These are phyloP conservation scores for Pocillopora verrucosa DNA, from an alignment of 64 coral and sea anemone genomes.

Conservation along the genomic window DNA sequence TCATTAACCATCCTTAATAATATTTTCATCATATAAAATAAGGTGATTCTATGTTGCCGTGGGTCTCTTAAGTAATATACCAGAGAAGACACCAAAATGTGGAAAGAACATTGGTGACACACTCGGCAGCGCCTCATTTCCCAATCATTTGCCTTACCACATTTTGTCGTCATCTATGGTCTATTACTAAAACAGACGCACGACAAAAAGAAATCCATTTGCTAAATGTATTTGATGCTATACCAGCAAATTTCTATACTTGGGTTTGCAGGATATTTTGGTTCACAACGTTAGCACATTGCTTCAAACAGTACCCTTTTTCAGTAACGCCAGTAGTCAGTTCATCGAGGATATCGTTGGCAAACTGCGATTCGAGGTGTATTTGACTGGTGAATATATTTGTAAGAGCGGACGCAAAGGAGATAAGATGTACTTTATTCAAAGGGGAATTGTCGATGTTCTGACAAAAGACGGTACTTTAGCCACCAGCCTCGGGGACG, in stretches of 20 bases:
- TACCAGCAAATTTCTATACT: neutral
- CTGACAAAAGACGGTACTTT: slow-evolving; percentile 78
- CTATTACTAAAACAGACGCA: no score
- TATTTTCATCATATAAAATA: no score
- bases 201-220: no score
- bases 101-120: no score
- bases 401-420: slow-evolving; percentile 77
- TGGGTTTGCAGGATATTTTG: slow-evolving; percentile 71
- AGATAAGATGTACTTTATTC: slow-evolving; percentile 97
- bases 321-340: slow-evolving; percentile 49
- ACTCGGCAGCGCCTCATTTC: no score
- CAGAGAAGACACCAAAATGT: no score
- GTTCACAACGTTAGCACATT: slow-evolving; percentile 78
- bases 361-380: slow-evolving; percentile 83
- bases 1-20: no score
- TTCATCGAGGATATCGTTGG: slow-evolving; percentile 77
- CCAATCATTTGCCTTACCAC: no score
- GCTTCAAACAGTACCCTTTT: slow-evolving; percentile 85
- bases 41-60: no score
- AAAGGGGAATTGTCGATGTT: slow-evolving; percentile 95
- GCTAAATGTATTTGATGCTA: no score
- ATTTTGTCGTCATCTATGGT: neutral
- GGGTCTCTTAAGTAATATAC: no score
- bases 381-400: slow-evolving; percentile 87
- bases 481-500: slow-evolving; percentile 91